Evolutionary conservation across 2,888 invertebrate genomes (phyloP), one percentile per base, ranked within the genome.

Genomic region (Tyria jacobaeae): DNA sequence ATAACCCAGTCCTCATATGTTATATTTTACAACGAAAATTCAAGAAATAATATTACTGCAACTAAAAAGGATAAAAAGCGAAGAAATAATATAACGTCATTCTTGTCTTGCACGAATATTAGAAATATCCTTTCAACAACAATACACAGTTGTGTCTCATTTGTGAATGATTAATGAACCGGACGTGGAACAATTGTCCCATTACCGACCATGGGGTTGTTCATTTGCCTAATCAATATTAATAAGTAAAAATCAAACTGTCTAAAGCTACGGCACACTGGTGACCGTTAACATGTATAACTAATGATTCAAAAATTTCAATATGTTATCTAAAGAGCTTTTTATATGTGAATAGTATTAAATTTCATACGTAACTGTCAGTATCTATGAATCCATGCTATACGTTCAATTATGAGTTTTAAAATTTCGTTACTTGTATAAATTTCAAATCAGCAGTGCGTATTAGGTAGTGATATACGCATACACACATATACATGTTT

Each of bases 211-310:
- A 76, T 80, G 79, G 83, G 83, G 82, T 76, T 82, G 83, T 71
- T 75, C 78, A 74, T 79, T 80, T 79, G 74, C 50, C 74, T 79
- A 77, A 83, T 83, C 80, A 80, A 81, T 81, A 78, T 63, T 72
- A 83, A 82, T 81, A 80, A 81, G 70, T 73, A 64, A 75, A 79
- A 80, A 80, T 79, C 75, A 73, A 80, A 79, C 70, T 31, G 68
- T 51, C 55, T 67, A 73, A 72, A 68, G 62, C n/a, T 10, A 17
- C n/a, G 31, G 35, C 44, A 34, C 3, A 15, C 34, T 21, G 31
- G 34, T 9, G 47, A 27, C 17, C 31, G 21, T 44, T 52, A 47
- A 44, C 35, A 47, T 60, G 37, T 9, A 25, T 15, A 48, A 21
- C 14, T 4, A 4, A 25, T 15, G 5, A 6, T 25, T 17, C 10